phyloP scores from a whole-genome alignment of 2,113 vertebrate genomes.

The Rhea americana region DNA sequence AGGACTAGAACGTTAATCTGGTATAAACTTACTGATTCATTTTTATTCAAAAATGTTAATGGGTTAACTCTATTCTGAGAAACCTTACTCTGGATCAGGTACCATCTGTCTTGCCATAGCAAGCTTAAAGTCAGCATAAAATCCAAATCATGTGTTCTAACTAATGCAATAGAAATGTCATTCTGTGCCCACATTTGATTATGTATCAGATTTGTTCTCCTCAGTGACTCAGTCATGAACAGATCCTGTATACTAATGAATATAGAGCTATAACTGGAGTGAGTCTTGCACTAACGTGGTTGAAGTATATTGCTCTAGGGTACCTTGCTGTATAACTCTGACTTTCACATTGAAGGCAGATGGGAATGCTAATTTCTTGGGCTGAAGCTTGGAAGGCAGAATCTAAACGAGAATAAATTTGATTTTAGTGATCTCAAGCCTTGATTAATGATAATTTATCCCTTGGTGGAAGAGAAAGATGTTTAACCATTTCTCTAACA shows the following conservation, averaged over 20 bases:
- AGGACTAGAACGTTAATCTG: background rate
- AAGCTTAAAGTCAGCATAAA: constrained; percentile 35
- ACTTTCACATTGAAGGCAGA: background rate
- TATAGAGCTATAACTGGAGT: background rate
- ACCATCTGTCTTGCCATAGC: constrained; percentile 43
- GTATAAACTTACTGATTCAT: constrained; percentile 3
- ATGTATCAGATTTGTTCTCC: constrained; percentile 21
- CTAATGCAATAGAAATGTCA: constrained; percentile 47
- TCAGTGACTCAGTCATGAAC: constrained; percentile 5
- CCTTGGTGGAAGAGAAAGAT: constrained; percentile 16
- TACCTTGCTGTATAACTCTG: background rate
- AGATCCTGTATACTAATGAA: constrained; percentile 30
- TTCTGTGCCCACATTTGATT: constrained; percentile 28
- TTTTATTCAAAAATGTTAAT: constrained; percentile 27
- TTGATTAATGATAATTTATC: constrained; percentile 56
- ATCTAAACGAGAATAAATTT: constrained; percentile 34
- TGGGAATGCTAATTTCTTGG: constrained; percentile 26
- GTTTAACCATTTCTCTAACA: constrained; percentile 38
- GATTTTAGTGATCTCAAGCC: constrained; percentile 10
- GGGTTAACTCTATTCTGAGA: constrained; percentile 33
- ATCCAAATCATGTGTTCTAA: constrained; percentile 2
- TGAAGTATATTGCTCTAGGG: background rate
- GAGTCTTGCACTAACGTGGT: background rate
- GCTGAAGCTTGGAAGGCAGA: constrained; percentile 11
- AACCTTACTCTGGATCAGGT: background rate